Conservation (phyloP, 1,140 invertebrate genomes). For the Ceratitis capitata region DNA sequence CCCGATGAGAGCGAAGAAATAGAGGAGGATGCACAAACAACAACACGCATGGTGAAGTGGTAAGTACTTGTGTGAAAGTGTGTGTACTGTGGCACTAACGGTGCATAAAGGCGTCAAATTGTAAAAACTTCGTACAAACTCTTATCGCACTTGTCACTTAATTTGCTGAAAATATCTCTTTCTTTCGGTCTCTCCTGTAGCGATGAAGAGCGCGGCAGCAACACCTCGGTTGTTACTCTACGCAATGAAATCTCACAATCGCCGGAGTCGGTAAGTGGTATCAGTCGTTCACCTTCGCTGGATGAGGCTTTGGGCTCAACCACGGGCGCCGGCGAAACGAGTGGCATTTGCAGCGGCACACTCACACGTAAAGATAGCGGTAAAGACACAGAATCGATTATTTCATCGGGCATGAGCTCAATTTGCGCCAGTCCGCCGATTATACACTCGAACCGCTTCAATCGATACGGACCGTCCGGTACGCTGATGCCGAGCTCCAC, state of each 20-base stretch:
- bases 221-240: constrained; percentile 53
- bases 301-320: constrained; percentile 45
- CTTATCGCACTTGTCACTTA: background rate
- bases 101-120: background rate
- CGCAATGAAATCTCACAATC: constrained; percentile 55
- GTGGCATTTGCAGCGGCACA: constrained; percentile 39
- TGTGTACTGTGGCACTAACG: background rate
- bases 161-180: background rate
- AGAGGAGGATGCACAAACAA: constrained; percentile 13
- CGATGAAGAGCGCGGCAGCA: constrained; percentile 52
- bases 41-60: constrained; percentile 41
- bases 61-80: background rate
- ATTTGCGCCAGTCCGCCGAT: constrained; percentile 60
- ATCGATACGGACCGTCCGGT: constrained; percentile 58
- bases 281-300: constrained; percentile 53
- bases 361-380: constrained; percentile 55
- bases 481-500: constrained; percentile 53
- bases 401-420: constrained; percentile 62
- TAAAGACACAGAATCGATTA: constrained; percentile 58
- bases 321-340: constrained; percentile 38
- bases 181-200: no score
- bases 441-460: constrained; percentile 56
- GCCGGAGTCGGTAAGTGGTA: constrained; percentile 26
- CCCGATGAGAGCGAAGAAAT: constrained; percentile 41
- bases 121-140: background rate